Conservation (phyloP, 2,888 invertebrate genomes). For the Phrixothrix hirtus region DNA sequence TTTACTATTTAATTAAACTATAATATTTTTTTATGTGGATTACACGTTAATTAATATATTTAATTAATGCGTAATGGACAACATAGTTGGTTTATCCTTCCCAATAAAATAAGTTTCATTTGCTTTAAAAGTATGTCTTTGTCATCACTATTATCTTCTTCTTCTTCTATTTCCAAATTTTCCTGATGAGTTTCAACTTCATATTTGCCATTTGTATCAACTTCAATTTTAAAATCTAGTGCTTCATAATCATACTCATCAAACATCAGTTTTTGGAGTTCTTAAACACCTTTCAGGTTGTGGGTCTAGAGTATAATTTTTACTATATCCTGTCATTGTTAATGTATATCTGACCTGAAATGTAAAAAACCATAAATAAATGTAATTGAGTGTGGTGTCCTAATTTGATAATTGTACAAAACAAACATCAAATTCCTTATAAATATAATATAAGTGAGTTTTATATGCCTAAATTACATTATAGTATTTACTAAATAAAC, state of each 20-base stretch:
- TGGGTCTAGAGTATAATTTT: conserved; percentile 1
- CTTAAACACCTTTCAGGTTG: conserved; percentile 5
- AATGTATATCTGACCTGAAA: not conserved
- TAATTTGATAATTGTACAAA: not conserved
- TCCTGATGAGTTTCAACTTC: no score
- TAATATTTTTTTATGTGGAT: no score
- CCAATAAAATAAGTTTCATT: not conserved
- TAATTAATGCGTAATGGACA: no score
- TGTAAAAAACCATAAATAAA: no score
- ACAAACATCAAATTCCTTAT: no score
- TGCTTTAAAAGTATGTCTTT: not conserved
- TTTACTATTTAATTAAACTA: no score
- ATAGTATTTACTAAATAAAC: conserved; percentile 1
- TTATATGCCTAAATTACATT: not conserved
- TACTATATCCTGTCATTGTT: not conserved
- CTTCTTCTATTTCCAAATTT: conserved; percentile 1
- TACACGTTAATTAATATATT: no score
- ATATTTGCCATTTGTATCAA: conserved; percentile 3
- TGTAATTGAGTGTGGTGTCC: no score
- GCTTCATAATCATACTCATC: no score
- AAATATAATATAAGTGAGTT: no score
- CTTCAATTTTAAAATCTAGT: conserved; percentile 4
- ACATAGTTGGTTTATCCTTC: not conserved
- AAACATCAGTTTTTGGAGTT: conserved; percentile 3
- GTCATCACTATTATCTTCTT: not conserved